Conservation (phyloP, 2,888 invertebrate genomes). For the Tineola bisselliella region DNA sequence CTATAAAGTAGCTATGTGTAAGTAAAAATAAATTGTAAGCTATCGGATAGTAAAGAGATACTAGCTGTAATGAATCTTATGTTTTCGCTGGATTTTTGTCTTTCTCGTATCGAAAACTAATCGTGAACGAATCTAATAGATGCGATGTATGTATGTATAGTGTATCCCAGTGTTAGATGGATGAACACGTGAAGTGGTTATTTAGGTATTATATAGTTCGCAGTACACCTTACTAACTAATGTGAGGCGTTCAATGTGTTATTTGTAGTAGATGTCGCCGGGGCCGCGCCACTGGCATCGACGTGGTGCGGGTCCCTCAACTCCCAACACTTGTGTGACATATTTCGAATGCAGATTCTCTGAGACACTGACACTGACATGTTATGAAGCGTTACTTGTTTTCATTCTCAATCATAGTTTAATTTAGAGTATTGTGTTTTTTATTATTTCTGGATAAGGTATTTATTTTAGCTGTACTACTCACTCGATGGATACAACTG, state of each 20-base stretch:
- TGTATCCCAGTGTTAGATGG: not conserved
- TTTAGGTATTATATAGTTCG: not conserved
- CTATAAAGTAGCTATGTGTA: not conserved
- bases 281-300: too few relatives aligned
- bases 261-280: too few relatives aligned
- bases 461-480: slow-evolving; percentile 66
- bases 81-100: slow-evolving; percentile 27
- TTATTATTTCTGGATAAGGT: slow-evolving; percentile 48
- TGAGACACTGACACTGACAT: not conserved
- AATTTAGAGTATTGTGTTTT: slow-evolving; percentile 49
- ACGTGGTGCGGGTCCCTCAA: too few relatives aligned
- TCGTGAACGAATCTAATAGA: slow-evolving; percentile 15
- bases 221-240: not conserved
- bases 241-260: too few relatives aligned
- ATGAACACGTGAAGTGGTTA: not conserved
- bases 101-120: slow-evolving; percentile 30
- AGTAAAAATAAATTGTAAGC: slow-evolving; percentile 28
- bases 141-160: slow-evolving; percentile 1
- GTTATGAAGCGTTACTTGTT: slow-evolving; percentile 10
- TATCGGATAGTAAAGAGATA: slow-evolving; percentile 44
- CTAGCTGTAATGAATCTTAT: slow-evolving; percentile 25
- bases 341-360: not conserved
- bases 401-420: slow-evolving; percentile 22
- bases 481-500: slow-evolving; percentile 51
- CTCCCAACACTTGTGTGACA: not conserved